Percentiles rank a stretch among this genome's conserved stretches.
phyloP scores from a whole-genome alignment of 2,888 invertebrate genomes.

The Gastracanthus pulcherrimus region DNA sequence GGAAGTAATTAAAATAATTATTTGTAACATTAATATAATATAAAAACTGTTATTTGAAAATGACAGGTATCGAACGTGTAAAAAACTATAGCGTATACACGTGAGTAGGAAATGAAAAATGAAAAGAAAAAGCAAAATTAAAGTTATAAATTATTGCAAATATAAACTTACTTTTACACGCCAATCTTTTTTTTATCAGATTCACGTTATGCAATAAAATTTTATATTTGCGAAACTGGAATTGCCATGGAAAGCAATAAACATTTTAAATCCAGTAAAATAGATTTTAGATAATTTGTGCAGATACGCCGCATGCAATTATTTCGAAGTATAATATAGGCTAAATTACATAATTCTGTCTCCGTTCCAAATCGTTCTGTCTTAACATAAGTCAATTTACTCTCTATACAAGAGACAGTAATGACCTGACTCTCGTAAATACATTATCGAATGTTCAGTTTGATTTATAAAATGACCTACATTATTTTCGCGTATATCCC shows the following conservation, averaged over 20 bases:
- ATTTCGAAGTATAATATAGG: conserved; percentile 34
- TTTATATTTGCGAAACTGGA: not conserved
- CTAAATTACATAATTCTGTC: conserved; percentile 52
- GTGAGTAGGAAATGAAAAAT: not conserved
- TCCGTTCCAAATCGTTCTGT: conserved; percentile 39
- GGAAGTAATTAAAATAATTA: conserved; percentile 46
- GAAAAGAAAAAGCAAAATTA: not conserved
- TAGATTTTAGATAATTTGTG: conserved; percentile 31
- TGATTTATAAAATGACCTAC: conserved; percentile 41
- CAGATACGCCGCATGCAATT: conserved; percentile 21
- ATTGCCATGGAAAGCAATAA: not conserved
- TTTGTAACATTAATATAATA: conserved; percentile 27
- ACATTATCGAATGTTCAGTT: conserved; percentile 9
- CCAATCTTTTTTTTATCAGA: not conserved
- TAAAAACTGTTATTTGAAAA: conserved; percentile 30
- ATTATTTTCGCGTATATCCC: not conserved
- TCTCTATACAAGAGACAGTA: conserved; percentile 42
- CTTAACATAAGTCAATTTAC: conserved; percentile 51
- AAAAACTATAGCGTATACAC: not conserved
- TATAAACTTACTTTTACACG: not conserved
- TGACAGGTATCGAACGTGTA: not conserved
- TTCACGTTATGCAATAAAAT: not conserved
- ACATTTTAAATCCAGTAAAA: conserved; percentile 11
- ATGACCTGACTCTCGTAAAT: conserved; percentile 25
- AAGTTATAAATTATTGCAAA: not conserved